A percentile compares a stretch with the other conserved stretches of the same genome.
Conservation (phyloP, 2,113 vertebrate genomes). For the Thymallus thymallus region DNA sequence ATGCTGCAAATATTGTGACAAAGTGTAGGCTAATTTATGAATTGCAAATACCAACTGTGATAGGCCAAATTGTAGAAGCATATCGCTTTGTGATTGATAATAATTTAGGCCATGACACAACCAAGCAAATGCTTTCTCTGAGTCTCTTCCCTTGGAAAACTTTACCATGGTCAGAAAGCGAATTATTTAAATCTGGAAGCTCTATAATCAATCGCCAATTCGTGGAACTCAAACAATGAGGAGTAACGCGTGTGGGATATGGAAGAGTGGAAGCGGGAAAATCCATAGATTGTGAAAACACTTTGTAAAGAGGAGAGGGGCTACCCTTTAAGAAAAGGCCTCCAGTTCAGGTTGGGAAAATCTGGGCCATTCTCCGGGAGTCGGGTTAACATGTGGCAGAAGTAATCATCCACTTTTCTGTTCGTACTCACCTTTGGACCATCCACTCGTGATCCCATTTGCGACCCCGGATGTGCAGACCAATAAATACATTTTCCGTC, state of each 20-base stretch:
- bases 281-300: conserved; percentile 80
- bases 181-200: conserved; percentile 63
- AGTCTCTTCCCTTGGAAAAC: no score
- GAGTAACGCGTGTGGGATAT: conserved; percentile 59
- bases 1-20: no score
- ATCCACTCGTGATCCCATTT: conserved; percentile 89
- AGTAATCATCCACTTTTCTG: conserved; percentile 93
- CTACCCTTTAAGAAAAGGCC: conserved; percentile 59
- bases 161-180: conserved; percentile 37
- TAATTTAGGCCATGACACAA: no score
- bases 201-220: conserved; percentile 78
- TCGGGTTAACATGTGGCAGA: conserved; percentile 92
- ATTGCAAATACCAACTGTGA: no score
- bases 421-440: conserved; percentile 87
- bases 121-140: no score
- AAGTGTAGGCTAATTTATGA: no score
- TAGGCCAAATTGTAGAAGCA: no score
- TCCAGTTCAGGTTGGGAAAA: conserved; percentile 88
- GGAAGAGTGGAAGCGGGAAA: conserved; percentile 70
- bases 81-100: no score
- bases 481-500: conserved; percentile 80
- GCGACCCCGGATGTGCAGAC: conserved; percentile 73
- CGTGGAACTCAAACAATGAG: conserved; percentile 71
- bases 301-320: conserved; percentile 58
- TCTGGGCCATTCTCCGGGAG: conserved; percentile 86